Percentiles rank a stretch among this genome's conserved stretches.
Conservation (phyloP, 2,888 invertebrate genomes). For the Brachynemurus nebulosus region DNA sequence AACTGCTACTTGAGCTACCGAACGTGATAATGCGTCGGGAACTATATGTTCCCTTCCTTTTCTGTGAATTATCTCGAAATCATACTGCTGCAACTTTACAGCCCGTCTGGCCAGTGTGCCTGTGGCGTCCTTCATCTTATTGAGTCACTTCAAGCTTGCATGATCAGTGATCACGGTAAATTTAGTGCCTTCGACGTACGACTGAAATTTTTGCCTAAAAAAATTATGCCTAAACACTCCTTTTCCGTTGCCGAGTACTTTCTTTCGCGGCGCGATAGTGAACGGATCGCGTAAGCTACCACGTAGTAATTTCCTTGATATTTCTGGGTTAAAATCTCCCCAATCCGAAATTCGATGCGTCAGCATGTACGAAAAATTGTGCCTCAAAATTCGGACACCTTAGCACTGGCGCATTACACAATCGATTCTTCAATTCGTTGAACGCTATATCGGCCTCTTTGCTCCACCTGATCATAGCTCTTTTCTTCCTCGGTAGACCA, state of each 20-base stretch:
- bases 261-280: too few relatives aligned
- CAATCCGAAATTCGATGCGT: constrained; percentile 11
- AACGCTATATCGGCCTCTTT: constrained; percentile 8
- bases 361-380: constrained; percentile 11
- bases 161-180: constrained; percentile 21
- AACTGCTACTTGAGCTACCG: background rate
- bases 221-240: constrained; percentile 20
- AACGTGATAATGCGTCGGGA: constrained; percentile 14
- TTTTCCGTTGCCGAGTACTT: too few relatives aligned
- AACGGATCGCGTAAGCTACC: constrained; percentile 15
- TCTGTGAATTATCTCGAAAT: constrained; percentile 13
- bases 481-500: constrained; percentile 6
- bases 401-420: constrained; percentile 14
- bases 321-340: constrained; percentile 15
- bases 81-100: constrained; percentile 14
- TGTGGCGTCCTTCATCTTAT: constrained; percentile 16
- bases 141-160: constrained; percentile 17
- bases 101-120: constrained; percentile 15
- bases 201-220: constrained; percentile 17
- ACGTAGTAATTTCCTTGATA: constrained; percentile 11
- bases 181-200: constrained; percentile 18
- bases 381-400: constrained; percentile 15
- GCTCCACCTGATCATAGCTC: constrained; percentile 5
- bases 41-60: constrained; percentile 13
- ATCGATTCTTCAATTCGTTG: background rate